phyloP scores from a whole-genome alignment of 1,140 invertebrate genomes.

The Drosophila tropicalis region DNA sequence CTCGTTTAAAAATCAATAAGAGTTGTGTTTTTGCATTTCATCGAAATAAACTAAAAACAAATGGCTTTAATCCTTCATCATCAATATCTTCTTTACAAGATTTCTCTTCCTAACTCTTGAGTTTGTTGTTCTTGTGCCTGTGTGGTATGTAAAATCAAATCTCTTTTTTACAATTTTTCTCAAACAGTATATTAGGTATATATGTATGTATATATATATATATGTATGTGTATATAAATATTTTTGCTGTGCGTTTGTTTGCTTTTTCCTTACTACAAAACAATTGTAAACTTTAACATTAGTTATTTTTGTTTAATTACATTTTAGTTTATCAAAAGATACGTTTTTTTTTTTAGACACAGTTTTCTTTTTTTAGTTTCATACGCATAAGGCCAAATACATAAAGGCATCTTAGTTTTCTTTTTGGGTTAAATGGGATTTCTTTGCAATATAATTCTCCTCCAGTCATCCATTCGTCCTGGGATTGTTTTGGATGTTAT shows the following conservation, averaged over 20 bases:
- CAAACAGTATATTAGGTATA: constrained; percentile 3
- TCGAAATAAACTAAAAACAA: not conserved
- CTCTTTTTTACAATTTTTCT: not conserved
- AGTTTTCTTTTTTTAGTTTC: constrained; percentile 29
- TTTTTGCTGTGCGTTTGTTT: constrained; percentile 19
- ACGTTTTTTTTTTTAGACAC: constrained; percentile 49
- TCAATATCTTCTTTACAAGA: not conserved
- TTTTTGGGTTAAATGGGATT: constrained; percentile 34
- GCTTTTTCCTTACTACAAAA: constrained; percentile 36
- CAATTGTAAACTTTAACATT: constrained; percentile 54
- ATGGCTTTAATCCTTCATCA: not conserved
- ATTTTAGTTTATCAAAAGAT: constrained; percentile 50
- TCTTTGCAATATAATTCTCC: constrained; percentile 1
- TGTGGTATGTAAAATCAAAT: constrained; percentile 1
- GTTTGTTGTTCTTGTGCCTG: not conserved
- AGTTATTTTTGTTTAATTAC: constrained; percentile 51
- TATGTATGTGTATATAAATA: constrained; percentile 39
- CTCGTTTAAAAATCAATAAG: constrained; percentile 5
- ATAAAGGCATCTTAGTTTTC: constrained; percentile 39
- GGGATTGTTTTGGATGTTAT: too few species aligned
- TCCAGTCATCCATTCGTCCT: not conserved
- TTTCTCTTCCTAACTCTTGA: not conserved
- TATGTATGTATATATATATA: constrained; percentile 37
- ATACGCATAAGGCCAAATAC: constrained; percentile 55
- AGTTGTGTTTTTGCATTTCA: constrained; percentile 4